Base-by-base conservation (phyloP, 2,888 invertebrate genomes). In the Notodonta ziczac region DNA sequence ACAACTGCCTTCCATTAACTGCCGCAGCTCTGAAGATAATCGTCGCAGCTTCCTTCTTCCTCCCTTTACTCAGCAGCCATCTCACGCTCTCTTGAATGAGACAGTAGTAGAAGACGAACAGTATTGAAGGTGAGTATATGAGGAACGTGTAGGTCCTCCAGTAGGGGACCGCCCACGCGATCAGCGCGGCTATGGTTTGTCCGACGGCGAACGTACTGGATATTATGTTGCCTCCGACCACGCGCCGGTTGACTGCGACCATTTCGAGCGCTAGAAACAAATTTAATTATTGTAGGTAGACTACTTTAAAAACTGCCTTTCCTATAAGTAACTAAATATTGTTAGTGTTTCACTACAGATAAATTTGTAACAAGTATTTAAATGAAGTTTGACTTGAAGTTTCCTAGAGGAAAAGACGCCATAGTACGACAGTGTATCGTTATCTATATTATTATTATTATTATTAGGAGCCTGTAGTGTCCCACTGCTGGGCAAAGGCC, bases 201-300 rank as follows among this genome's bases (percentile, higher is more conserved):
- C 96, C 96, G 2, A 94, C 24, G 0, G 96, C 95, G 72, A 95
- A 97, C 59, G 95, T 94, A 72, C 94, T 94, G 50, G 95, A 95
- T 42, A 96, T 92, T 53, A 96, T 86, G 61, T 95, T 95, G 5
- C 96, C 95, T 5, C 95, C 95, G 32, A 96, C 81, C 0, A 96
- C 96, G 61, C 97, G 88, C 50, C 93, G 94, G 40, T 94, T 94
- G n/a, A 95, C 94, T 0, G 96, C 95, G 42, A 96, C 95, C 84
- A 96, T 90, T 85, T 97, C 96, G 69, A 96, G 94, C 40, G 95
- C 96, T 96, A 87, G 5, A 85, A 24, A 2, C 1, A 2, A 24
- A 87, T 42, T 39, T 13, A 40, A 12, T 42, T 7, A 35, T 35
- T 7, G 35, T 7, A 35, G 35, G 24, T 24, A 35, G 6, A 6